Evolutionary conservation across 2,888 invertebrate species (phyloP).

Genomic region (Acronicta psi): DNA sequence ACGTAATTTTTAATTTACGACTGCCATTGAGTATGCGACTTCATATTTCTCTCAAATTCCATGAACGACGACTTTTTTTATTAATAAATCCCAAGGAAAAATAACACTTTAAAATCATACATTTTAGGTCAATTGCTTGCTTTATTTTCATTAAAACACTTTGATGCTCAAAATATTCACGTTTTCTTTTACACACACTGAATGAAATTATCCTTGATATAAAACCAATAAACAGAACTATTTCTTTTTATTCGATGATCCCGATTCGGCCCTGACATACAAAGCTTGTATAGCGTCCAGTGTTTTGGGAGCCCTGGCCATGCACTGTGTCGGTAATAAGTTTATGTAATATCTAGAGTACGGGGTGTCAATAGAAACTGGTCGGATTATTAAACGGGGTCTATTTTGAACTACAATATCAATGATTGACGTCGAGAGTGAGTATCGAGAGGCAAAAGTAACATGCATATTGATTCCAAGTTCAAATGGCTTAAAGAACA

Average conservation of each 20-base stretch:
- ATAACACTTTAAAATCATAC: not conserved
- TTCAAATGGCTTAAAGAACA: too few relatives aligned
- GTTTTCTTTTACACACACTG: conserved; percentile 15
- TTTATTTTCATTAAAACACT: conserved; percentile 9
- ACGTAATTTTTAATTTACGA: too few relatives aligned
- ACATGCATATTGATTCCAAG: not conserved
- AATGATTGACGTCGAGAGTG: conserved; percentile 48
- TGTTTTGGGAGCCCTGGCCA: conserved; percentile 40
- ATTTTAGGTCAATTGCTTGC: not conserved
- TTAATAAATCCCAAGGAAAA: not conserved
- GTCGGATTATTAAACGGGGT: conserved; percentile 49
- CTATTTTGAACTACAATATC: conserved; percentile 59
- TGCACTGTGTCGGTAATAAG: conserved; percentile 26
- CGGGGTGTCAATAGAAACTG: conserved; percentile 52
- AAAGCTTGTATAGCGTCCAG: conserved; percentile 47
- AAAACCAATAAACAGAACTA: conserved; percentile 45
- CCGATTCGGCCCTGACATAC: conserved; percentile 59
- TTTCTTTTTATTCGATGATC: conserved; percentile 45
- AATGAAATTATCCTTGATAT: conserved; percentile 28
- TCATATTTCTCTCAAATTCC: too few relatives aligned
- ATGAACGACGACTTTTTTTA: too few relatives aligned
- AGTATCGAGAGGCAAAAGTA: conserved; percentile 21
- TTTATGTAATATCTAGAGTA: conserved; percentile 21
- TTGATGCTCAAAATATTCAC: conserved; percentile 3
- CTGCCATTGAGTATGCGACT: too few relatives aligned